Conservation (phyloP, 2,888 invertebrate species). For the Hypomecis punctinalis region DNA sequence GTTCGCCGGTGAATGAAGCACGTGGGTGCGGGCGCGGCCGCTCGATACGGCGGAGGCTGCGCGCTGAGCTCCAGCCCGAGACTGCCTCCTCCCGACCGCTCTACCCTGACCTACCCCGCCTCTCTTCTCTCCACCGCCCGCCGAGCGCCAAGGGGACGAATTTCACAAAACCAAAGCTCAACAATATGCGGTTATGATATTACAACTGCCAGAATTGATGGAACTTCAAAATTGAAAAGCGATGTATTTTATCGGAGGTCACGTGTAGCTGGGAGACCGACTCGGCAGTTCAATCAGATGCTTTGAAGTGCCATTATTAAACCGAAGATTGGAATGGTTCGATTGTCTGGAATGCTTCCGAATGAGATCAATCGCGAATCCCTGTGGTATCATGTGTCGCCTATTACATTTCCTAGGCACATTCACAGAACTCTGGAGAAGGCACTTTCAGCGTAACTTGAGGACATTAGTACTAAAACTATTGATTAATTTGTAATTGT, state of each 20-base stretch:
- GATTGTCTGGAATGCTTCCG: conserved; percentile 33
- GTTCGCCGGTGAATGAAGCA: conserved; percentile 69
- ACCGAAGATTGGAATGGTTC: conserved; percentile 37
- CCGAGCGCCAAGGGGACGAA: conserved; percentile 31
- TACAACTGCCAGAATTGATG: conserved; percentile 39
- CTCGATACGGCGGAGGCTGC: conserved; percentile 77
- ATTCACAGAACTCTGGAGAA: neutral
- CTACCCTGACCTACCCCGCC: conserved; percentile 44
- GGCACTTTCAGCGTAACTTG: too few relatives aligned
- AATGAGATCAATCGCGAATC: conserved; percentile 27
- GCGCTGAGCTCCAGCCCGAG: conserved; percentile 65
- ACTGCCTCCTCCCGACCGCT: conserved; percentile 43
- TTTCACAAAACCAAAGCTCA: conserved; percentile 42
- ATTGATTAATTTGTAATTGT: too few relatives aligned
- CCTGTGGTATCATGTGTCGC: conserved; percentile 18
- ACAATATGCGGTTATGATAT: conserved; percentile 35
- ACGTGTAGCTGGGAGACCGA: conserved; percentile 38
- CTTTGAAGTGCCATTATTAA: conserved; percentile 48
- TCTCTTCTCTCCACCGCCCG: conserved; percentile 29
- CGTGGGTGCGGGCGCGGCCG: conserved; percentile 72
- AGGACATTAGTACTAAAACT: too few relatives aligned
- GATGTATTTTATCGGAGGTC: conserved; percentile 40
- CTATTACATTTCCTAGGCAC: conserved; percentile 14
- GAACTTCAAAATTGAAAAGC: conserved; percentile 40
- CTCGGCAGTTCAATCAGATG: conserved; percentile 41